Evolutionary conservation across 2,888 invertebrate genomes (phyloP).

Genomic region (Zhengitettix transpicula): DNA sequence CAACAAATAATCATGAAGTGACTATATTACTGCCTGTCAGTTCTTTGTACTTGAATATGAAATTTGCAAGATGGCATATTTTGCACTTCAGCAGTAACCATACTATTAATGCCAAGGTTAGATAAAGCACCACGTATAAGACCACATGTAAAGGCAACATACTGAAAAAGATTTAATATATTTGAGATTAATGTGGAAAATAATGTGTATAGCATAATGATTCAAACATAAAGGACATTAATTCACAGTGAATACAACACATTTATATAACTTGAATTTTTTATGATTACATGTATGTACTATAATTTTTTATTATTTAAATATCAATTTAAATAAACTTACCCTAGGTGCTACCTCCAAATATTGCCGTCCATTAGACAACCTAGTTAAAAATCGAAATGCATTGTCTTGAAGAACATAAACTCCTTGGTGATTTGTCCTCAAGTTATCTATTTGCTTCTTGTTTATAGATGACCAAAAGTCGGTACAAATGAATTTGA

Average conservation of each 20-base stretch:
- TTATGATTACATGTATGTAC: background rate
- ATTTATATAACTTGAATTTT: background rate
- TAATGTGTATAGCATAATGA: background rate
- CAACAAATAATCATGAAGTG: no score
- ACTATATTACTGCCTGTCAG: slow-evolving; percentile 22
- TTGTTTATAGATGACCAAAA: slow-evolving; percentile 97
- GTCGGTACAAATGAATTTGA: slow-evolving; percentile 98
- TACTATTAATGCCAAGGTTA: slow-evolving; percentile 82
- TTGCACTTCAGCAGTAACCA: slow-evolving; percentile 90
- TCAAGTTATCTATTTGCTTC: slow-evolving; percentile 92
- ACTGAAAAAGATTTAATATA: slow-evolving; percentile 31
- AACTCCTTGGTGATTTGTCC: slow-evolving; percentile 96
- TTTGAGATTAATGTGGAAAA: background rate
- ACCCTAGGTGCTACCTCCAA: slow-evolving; percentile 79
- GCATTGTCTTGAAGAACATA: slow-evolving; percentile 95
- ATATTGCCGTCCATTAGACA: slow-evolving; percentile 81
- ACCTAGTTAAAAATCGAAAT: slow-evolving; percentile 75
- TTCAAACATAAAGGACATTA: background rate
- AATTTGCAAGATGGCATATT: slow-evolving; percentile 86
- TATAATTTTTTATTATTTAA: background rate
- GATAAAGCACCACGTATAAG: slow-evolving; percentile 86
- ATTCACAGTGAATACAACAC: background rate
- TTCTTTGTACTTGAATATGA: slow-evolving; percentile 72
- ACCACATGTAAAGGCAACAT: slow-evolving; percentile 91
- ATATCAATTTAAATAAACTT: slow-evolving; percentile 16